Conservation (phyloP, 2,888 invertebrate genomes). For the Rotaria macrura region DNA sequence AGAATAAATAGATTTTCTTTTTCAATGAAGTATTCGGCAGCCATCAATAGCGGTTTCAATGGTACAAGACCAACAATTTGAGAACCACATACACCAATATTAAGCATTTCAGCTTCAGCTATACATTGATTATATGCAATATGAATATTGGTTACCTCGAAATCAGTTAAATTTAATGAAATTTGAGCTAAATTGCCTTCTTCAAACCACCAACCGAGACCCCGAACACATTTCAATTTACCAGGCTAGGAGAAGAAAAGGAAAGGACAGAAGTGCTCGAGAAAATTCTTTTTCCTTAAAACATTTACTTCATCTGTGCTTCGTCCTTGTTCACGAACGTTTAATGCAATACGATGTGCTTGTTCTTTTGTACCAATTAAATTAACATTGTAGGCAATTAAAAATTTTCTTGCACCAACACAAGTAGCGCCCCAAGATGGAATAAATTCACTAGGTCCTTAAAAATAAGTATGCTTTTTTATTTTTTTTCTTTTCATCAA, state of each 20-base stretch:
- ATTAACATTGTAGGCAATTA: constrained; percentile 56
- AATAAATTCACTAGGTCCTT: constrained; percentile 49
- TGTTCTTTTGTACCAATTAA: constrained; percentile 55
- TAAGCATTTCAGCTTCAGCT: constrained; percentile 44
- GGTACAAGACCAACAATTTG: constrained; percentile 55
- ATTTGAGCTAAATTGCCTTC: constrained; percentile 56
- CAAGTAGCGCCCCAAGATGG: constrained; percentile 55
- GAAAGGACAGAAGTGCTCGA: no score
- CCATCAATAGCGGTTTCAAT: constrained; percentile 40
- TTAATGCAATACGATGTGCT: constrained; percentile 55
- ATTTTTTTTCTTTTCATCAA: no score
- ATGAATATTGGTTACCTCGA: constrained; percentile 53
- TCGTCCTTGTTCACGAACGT: constrained; percentile 54
- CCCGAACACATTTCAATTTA: constrained; percentile 52
- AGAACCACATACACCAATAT: constrained; percentile 54
- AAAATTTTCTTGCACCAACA: constrained; percentile 54
- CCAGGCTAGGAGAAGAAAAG: constrained; percentile 46
- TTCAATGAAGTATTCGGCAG: constrained; percentile 54
- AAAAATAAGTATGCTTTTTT: background rate
- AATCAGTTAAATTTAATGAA: constrained; percentile 54
- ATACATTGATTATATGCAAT: constrained; percentile 52
- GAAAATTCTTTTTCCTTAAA: no score
- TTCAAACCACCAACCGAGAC: constrained; percentile 56
- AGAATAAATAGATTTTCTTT: constrained; percentile 54
- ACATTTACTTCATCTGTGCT: constrained; percentile 40